Evolutionary conservation across 1,140 invertebrate species (phyloP), one percentile per base, ranked within the genome.

Genomic region (Macrocentrus cingulum): DNA sequence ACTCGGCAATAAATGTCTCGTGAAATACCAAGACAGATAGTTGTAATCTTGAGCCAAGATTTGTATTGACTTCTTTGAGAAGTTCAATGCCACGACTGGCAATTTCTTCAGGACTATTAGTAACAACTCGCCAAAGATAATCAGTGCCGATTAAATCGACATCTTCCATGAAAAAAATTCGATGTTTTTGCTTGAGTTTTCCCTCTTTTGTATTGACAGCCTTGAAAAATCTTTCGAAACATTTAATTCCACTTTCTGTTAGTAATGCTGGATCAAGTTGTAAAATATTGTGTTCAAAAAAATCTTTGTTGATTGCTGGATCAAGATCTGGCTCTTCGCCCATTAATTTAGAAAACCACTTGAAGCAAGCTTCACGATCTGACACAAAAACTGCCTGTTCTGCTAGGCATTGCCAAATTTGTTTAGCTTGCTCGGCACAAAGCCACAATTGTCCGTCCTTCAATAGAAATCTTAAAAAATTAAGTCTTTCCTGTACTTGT

Each of bases 311-410:
- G 58, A 98, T 96, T 66, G 95, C 92, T 11, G 95, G 95, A 81
- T 98, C 95, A 42, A 98, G 80, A 80, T 98, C 95, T 3, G 95
- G 95, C 72, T 98, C 95, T 66, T 98, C 95, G 2, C 94, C 94
- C 95, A 98, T 98, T 48, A 98, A 80, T 81, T 98, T 95, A n/a
- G 94, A 94, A 80, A 98, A 98, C 96, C 96, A 98, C 68, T 95
- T 94, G 80, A 98, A 99, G 80, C 96, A 98, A 2, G 94, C 91
- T 77, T 99, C 96, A 37, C 95, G 84, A 79, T 99, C 97, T 2
- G 88, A 88, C 2, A 88, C 80, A 76, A 95, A 97, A 1, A 95
- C 93, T 5, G 94, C 93, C 70, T 89, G 90, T 75, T 97, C 94
- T 9, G 95, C 94, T 42, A 99, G 81, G 77, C 94, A 97, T 65